phyloP scores from a whole-genome alignment of 2,797 vertebrate genomes.

The Sebastes jordani region DNA sequence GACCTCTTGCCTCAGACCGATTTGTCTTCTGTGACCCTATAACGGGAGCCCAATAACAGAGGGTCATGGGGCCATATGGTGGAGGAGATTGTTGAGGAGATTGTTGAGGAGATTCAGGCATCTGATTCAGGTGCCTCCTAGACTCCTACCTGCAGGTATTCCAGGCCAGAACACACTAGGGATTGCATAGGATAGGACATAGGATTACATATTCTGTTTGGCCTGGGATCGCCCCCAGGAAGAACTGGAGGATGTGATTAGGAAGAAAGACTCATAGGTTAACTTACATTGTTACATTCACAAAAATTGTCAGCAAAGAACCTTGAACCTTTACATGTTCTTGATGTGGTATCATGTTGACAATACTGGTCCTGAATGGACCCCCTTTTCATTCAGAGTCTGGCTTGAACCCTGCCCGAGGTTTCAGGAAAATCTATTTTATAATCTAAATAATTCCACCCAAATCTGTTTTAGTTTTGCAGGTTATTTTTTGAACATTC shows the following conservation, averaged over 20 bases:
- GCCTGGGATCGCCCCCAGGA: too few relatives aligned
- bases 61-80: neutral
- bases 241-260: neutral
- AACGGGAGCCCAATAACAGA: neutral
- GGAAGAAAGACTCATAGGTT: neutral
- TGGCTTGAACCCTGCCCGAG: neutral
- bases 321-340: neutral
- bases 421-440: neutral
- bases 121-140: too few relatives aligned
- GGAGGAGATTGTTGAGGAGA: neutral
- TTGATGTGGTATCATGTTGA: neutral
- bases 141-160: neutral
- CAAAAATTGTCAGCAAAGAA: neutral
- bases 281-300: neutral
- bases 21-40: too few relatives aligned
- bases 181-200: too few relatives aligned
- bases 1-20: too few relatives aligned
- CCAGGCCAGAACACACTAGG: neutral
- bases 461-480: neutral
- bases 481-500: neutral
- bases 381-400: neutral
- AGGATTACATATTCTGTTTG: too few relatives aligned
- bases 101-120: neutral
- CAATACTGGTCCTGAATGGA: neutral
- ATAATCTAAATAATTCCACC: neutral